phyloP scores from a whole-genome alignment of 2,888 invertebrate species.

The Scaptomyza tumidula region DNA sequence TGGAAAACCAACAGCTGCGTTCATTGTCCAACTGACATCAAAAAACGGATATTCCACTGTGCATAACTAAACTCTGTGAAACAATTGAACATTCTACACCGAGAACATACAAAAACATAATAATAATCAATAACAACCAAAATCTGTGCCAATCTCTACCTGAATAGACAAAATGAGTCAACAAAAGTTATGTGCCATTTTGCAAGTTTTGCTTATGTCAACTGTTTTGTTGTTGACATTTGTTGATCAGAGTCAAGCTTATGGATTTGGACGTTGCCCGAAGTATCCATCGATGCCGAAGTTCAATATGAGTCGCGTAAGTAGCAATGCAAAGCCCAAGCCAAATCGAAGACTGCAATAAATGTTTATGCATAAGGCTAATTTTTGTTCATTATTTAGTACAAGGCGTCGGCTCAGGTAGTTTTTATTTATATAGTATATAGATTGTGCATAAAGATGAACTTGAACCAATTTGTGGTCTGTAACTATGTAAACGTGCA shows the following conservation, averaged over 20 bases:
- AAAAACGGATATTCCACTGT: conserved; percentile 43
- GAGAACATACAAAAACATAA: conserved; percentile 10
- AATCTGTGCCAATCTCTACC: conserved; percentile 34
- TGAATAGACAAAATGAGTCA: conserved; percentile 41
- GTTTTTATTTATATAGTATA: conserved; percentile 16
- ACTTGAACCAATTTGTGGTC: conserved; percentile 73
- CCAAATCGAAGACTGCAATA: conserved; percentile 1
- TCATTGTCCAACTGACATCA: conserved; percentile 66
- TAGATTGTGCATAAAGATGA: conserved; percentile 73
- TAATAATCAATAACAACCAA: conserved; percentile 7
- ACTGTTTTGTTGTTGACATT: conserved; percentile 43
- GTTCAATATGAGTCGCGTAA: conserved; percentile 88
- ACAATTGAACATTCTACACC: conserved; percentile 29
- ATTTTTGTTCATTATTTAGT: conserved; percentile 54
- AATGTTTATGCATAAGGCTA: conserved; percentile 12
- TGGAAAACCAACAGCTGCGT: conserved; percentile 44
- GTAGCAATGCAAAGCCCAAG: conserved; percentile 67
- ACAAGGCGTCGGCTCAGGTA: conserved; percentile 52
- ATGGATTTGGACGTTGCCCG: conserved; percentile 89
- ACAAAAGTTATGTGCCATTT: conserved; percentile 26
- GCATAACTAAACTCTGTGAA: conserved; percentile 48
- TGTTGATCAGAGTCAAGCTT: conserved; percentile 56
- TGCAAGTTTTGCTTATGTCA: conserved; percentile 46
- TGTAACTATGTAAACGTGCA: conserved; percentile 68
- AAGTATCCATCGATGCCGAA: conserved; percentile 88